Conservation (phyloP, 2,113 vertebrate species). For the Cacatua alba region DNA sequence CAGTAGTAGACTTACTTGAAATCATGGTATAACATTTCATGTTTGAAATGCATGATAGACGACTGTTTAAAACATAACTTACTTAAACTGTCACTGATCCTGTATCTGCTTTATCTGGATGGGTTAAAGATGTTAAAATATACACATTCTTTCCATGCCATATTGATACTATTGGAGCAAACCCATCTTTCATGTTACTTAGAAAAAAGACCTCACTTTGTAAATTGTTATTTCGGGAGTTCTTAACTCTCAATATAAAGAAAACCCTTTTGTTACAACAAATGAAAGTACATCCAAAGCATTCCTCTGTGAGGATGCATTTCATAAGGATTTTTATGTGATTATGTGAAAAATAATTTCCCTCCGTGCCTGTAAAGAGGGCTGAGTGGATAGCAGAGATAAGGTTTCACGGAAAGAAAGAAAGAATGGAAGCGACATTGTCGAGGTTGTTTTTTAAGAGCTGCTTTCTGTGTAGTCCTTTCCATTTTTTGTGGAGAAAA, state of each 20-base stretch:
- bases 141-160: neutral
- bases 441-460: neutral
- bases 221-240: neutral
- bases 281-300: neutral
- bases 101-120: neutral
- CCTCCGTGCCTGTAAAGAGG: neutral
- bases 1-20: neutral
- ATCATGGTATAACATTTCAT: neutral
- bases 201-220: neutral
- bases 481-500: neutral
- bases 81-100: neutral
- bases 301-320: neutral
- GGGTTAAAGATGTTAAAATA: neutral
- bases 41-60: neutral
- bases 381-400: neutral
- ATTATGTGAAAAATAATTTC: conserved; percentile 27
- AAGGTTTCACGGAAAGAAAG: neutral
- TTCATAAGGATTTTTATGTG: neutral
- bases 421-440: accelerated
- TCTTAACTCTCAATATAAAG: neutral
- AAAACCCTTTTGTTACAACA: neutral
- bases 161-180: neutral
- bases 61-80: conserved; percentile 14
- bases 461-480: neutral
- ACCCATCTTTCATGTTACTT: neutral